Percentiles rank a stretch among this genome's conserved stretches.
These are phyloP conservation scores for Callospermophilus lateralis DNA, from an alignment of 2,113 vertebrate genomes.

Conservation along the genomic window DNA sequence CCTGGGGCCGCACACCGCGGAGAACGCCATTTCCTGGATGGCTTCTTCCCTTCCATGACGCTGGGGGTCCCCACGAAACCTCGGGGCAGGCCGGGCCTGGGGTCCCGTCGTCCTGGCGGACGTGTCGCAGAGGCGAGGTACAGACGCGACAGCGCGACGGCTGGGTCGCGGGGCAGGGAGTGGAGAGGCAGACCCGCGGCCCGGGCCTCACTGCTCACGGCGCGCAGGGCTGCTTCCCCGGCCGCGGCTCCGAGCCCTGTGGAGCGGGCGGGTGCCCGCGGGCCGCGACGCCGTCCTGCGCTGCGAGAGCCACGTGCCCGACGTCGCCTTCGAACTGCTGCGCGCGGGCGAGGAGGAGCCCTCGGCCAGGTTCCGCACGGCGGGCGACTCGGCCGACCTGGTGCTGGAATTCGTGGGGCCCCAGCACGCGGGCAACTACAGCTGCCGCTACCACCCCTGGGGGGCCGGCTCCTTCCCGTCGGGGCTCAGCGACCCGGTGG, in stretches of 20 bases:
- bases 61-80: too few species aligned
- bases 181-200: neutral
- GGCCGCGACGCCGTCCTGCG: constrained; percentile 37
- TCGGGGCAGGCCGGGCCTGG: neutral
- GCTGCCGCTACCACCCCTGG: constrained; percentile 37
- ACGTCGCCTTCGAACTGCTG: constrained; percentile 29
- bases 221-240: constrained; percentile 1
- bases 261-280: neutral
- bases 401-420: constrained; percentile 28
- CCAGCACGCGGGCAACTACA: constrained; percentile 43
- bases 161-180: neutral
- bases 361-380: accelerated
- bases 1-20: too few species aligned
- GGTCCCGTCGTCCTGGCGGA: neutral
- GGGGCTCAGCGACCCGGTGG: constrained; percentile 24
- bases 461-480: neutral
- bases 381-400: accelerated
- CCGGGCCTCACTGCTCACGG: accelerated
- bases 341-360: accelerated
- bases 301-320: neutral
- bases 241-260: constrained; percentile 47
- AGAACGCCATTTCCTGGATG: neutral
- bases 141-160: neutral
- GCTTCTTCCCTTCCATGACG: accelerated
- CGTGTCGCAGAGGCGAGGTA: accelerated